Base-by-base conservation (phyloP, 2,888 invertebrate genomes). In the Eilema caniola region DNA sequence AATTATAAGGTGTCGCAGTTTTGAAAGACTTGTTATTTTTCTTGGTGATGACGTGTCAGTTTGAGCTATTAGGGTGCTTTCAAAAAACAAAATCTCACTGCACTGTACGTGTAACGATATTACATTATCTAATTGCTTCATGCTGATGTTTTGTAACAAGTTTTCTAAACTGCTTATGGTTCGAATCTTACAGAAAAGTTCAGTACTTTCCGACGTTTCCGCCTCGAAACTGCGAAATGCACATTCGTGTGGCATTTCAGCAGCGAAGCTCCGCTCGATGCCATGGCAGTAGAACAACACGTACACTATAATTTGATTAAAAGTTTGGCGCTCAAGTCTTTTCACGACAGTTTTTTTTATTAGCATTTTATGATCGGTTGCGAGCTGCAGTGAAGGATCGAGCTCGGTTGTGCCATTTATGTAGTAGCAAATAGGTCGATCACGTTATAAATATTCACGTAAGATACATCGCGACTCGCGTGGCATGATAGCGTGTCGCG, bases 1-100 rank as follows among this genome's bases (percentile, higher is more conserved):
- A 79, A 98, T 95, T 93, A 96, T 83, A 93, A 96, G 88, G 96
- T 96, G 95, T 96, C 97, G 92, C 96, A 98, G 88, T 95, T 96
- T 90, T 95, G 97, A 89, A 74, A 97, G 92, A 76, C 95, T 95
- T 53, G 95, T 93, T 75, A 96, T 92, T 88, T 97, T 97, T 33
- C 90, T 92, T 69, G 93, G 69, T 70, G 93, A 68, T 70, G 88
- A 69, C 83, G 94, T 90, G 70, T 94, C 91, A 60, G 91, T 87
- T 53, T 94, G 94, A 73, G 96, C 94, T 74, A 96, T 96, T 74
- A 97, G 90, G 66, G 96, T 96, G 86, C 97, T 97, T 90, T 97
- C 97, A 87, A 97, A 97, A 92, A 97, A 97, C 78, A 97, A 91
- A 78, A 97, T 96, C 87, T 97, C 97, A 93, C 96, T 97, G 93